Evolutionary conservation across 2,888 invertebrate species (phyloP), one percentile per base, ranked within the genome.

Genomic region (Andricus curvator): DNA sequence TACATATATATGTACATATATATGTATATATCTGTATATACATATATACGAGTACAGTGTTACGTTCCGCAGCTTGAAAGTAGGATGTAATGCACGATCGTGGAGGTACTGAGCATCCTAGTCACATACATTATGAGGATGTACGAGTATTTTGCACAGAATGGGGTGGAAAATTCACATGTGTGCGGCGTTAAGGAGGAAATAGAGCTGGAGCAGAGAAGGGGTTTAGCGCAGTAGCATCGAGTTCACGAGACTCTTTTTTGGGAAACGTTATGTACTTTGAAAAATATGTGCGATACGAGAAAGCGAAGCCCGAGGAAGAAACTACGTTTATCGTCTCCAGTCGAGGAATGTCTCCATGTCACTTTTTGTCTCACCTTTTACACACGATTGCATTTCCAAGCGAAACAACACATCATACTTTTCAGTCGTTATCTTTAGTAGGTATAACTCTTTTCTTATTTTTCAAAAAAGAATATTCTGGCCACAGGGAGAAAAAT

Each of bases 71-170:
- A 81, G 64, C 70, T 62, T 62, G 62, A n/a, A 66, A 66, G 66
- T 41, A 41, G 66, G 37, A 66, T 66, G 66, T 66, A 66, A 74
- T 78, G 76, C 66, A 60, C 68, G 60, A 41, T 78, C 68, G 62
- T 78, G 78, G 66, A 65, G 70, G 60, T 48, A 25, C 60, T 70
- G 64, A 78, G 74, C 70, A 81, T 77, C 78, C 79, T 77, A 81
- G 44, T 64, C 67, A 62, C 81, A 79, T 79, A 76, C 78, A 82
- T 81, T 67, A 81, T 81, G 76, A 79, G 76, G 37, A 60, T 77
- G 66, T 78, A 81, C 77, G 81, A 78, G 78, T 67, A 66, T 41
- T n/a, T 67, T 3, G n/a, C 11, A 41, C 66, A 67, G 66, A n/a
- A 41, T 37, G 66, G 66, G 66, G n/a, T 41, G 66, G 66, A 41